Evolutionary conservation across 2,113 vertebrate genomes (phyloP).

Genomic region (Bos taurus): DNA sequence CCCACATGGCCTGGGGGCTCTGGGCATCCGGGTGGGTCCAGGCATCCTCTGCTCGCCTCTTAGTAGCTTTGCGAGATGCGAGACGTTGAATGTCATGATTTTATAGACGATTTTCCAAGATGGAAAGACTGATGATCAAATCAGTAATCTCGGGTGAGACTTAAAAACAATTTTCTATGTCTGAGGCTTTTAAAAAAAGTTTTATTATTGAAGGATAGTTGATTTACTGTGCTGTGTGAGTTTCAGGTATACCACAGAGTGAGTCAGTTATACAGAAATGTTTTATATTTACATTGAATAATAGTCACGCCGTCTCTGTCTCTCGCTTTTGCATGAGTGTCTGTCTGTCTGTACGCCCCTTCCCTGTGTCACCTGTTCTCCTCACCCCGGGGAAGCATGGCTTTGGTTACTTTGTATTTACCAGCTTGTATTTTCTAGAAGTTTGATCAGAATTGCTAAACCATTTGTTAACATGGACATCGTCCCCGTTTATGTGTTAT

Average conservation of each 20-base stretch:
- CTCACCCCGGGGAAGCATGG: neutral
- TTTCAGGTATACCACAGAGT: neutral
- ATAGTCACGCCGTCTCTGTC: fast-evolving
- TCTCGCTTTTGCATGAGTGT: fast-evolving
- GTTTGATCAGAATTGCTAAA: neutral
- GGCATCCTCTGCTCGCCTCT: fast-evolving
- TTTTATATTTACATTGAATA: neutral
- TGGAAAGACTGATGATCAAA: neutral
- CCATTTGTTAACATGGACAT: neutral
- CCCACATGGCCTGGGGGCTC: neutral
- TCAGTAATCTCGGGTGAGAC: neutral
- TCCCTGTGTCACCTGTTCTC: neutral
- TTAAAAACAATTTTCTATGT: neutral
- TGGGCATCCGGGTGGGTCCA: neutral
- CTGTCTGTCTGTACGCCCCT: fast-evolving
- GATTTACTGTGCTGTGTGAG: neutral
- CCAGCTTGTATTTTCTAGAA: neutral
- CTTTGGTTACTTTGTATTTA: neutral
- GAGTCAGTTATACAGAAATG: too few relatives aligned
- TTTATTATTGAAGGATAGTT: neutral
- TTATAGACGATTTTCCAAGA: neutral
- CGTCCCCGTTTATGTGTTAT: neutral
- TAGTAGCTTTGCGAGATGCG: fast-evolving
- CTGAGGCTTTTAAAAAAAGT: neutral
- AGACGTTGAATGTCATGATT: neutral